Conservation (phyloP, 2,888 invertebrate genomes). For the Eupithecia subumbrata region DNA sequence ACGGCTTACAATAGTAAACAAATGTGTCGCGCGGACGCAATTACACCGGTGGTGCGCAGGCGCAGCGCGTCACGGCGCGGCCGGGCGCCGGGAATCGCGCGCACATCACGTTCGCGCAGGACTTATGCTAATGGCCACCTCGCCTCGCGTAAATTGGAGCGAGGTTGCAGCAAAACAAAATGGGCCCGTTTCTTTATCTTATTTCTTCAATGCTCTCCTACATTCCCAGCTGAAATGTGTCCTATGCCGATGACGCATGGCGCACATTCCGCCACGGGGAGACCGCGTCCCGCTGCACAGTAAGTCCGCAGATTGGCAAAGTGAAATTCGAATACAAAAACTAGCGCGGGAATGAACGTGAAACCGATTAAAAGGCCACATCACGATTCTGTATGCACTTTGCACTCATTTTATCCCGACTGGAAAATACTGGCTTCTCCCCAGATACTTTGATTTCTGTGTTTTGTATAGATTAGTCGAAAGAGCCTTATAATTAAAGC, state of each 20-base stretch:
- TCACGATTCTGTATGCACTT: constrained; percentile 84
- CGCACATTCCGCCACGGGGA: constrained; percentile 56
- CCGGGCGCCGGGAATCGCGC: constrained; percentile 71
- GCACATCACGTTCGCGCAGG: constrained; percentile 76
- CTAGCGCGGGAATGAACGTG: constrained; percentile 80
- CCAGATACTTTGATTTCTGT: constrained; percentile 72
- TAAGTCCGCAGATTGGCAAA: constrained; percentile 75
- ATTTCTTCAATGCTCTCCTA: constrained; percentile 64
- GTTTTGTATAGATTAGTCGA: constrained; percentile 72
- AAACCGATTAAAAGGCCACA: constrained; percentile 83
- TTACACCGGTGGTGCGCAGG: constrained; percentile 61
- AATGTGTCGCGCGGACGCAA: constrained; percentile 80
- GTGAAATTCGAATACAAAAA: constrained; percentile 82
- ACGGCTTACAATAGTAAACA: constrained; percentile 82
- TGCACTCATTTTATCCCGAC: constrained; percentile 79
- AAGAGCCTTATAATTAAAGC: constrained; percentile 76
- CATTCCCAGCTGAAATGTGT: constrained; percentile 57
- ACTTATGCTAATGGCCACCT: constrained; percentile 82
- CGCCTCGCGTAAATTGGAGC: constrained; percentile 80
- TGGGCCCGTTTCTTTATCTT: constrained; percentile 81
- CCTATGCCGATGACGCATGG: constrained; percentile 60
- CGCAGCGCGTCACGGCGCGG: constrained; percentile 53
- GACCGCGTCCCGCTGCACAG: constrained; percentile 59
- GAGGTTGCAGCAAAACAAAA: constrained; percentile 79
- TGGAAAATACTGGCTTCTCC: constrained; percentile 66